Evolutionary conservation across 2,113 vertebrate species (phyloP).

Genomic region (Monopterus albus): DNA sequence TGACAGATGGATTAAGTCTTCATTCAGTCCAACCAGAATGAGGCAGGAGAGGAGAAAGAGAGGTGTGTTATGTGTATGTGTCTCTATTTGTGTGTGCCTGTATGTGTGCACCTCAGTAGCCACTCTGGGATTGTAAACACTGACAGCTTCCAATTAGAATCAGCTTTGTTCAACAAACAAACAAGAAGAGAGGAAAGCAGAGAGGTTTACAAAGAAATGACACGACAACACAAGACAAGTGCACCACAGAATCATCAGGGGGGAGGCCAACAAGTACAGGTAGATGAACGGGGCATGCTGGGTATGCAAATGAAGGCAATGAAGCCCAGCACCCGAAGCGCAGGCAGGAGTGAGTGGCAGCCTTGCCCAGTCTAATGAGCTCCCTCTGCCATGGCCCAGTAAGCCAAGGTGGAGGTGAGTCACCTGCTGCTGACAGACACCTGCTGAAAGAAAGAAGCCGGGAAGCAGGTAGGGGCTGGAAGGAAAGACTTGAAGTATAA

Average conservation of each 20-base stretch:
- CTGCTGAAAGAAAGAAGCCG: conserved; percentile 64
- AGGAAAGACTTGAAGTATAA: conserved; percentile 50
- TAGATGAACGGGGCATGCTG: conserved; percentile 82
- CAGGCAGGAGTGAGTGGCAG: conserved; percentile 75
- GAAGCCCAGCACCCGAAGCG: conserved; percentile 71
- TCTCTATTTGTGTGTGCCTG: conserved; percentile 66
- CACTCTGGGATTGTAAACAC: conserved; percentile 82
- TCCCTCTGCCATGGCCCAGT: conserved; percentile 77
- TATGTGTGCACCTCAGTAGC: conserved; percentile 72
- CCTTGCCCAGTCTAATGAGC: conserved; percentile 80
- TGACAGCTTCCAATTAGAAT: conserved; percentile 86
- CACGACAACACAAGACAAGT: conserved; percentile 77
- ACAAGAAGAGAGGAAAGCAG: conserved; percentile 80
- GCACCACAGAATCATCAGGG: conserved; percentile 72
- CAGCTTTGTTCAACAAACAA: conserved; percentile 86
- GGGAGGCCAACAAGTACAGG: conserved; percentile 76
- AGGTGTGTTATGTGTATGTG: conserved; percentile 51
- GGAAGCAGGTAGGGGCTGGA: conserved; percentile 43
- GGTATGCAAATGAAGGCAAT: conserved; percentile 82
- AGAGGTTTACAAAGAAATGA: conserved; percentile 82
- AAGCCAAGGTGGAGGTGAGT: conserved; percentile 81
- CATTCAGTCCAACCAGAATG: conserved; percentile 60
- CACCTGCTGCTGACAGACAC: conserved; percentile 63
- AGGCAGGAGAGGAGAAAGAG: conserved; percentile 62
- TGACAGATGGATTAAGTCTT: conserved; percentile 78